A percentile compares a stretch with the other conserved stretches of the same genome.
phyloP scores from a whole-genome alignment of 2,113 vertebrate genomes.

The Mola mola region DNA sequence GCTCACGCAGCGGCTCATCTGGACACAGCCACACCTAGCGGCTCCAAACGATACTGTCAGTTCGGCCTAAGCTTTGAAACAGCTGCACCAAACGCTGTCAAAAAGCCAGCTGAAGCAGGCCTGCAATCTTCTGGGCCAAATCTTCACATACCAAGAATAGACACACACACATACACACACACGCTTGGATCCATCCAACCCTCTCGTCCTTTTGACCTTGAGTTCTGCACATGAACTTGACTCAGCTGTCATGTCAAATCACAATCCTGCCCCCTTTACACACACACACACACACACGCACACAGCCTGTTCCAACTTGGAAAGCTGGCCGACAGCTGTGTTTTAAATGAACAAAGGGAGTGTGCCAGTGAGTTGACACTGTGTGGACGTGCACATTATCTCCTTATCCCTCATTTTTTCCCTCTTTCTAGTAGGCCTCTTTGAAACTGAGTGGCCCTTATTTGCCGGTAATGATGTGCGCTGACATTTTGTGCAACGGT shows the following conservation, averaged over 20 bases:
- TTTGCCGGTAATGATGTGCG: background rate
- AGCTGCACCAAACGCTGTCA: conserved; percentile 59
- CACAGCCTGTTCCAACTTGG: conserved; percentile 73
- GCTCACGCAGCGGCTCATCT: background rate
- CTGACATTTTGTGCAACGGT: background rate
- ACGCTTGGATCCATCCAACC: conserved; percentile 40
- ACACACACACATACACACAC: conserved; percentile 7
- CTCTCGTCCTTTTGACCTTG: conserved; percentile 76
- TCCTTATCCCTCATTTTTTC: conserved; percentile 39
- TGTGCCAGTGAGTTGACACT: conserved; percentile 69
- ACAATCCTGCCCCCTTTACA: conserved; percentile 57
- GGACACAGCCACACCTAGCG: conserved; percentile 58
- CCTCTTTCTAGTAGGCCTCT: conserved; percentile 17
- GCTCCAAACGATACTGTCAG: conserved; percentile 29
- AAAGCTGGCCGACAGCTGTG: conserved; percentile 78
- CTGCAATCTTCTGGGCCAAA: conserved; percentile 60
- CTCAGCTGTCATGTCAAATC: conserved; percentile 78
- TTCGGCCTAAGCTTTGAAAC: conserved; percentile 41
- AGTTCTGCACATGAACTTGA: conserved; percentile 77
- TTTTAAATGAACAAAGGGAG: conserved; percentile 78
- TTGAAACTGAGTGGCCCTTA: background rate
- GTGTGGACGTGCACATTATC: conserved; percentile 61
- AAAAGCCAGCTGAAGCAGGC: conserved; percentile 47
- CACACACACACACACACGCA: conserved; percentile 33
- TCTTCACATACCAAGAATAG: conserved; percentile 49